These are phyloP conservation scores for Eulemur macaco DNA, from an alignment of 2,113 vertebrate genomes.

Conservation along the genomic window DNA sequence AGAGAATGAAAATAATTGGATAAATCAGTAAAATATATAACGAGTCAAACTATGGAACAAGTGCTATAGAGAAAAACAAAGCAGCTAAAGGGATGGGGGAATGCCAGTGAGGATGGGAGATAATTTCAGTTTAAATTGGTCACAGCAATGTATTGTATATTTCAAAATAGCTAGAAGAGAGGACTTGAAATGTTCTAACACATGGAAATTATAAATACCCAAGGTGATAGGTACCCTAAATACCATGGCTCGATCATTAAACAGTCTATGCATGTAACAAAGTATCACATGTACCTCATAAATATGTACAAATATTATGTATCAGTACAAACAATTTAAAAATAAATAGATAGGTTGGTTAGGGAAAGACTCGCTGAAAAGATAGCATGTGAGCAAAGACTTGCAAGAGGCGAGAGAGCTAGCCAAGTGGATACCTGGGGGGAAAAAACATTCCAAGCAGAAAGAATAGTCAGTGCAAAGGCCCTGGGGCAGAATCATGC, in stretches of 20 bases:
- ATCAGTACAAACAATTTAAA: neutral
- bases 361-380: slow-evolving; percentile 48
- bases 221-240: neutral
- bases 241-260: neutral
- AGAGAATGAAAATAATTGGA: neutral
- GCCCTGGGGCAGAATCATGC: neutral
- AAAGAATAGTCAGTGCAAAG: slow-evolving; percentile 17
- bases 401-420: slow-evolving; percentile 36
- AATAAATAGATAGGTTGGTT: neutral
- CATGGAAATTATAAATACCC: neutral
- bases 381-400: neutral
- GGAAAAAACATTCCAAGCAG: neutral
- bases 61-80: slow-evolving; percentile 17
- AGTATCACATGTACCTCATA: neutral
- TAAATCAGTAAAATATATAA: slow-evolving; percentile 33
- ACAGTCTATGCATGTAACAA: neutral
- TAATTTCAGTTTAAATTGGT: slow-evolving; percentile 36
- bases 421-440: neutral
- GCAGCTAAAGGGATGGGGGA: neutral
- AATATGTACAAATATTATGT: neutral
- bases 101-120: neutral
- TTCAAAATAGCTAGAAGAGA: neutral
- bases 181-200: neutral
- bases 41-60: neutral
- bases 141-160: neutral